phyloP scores from a whole-genome alignment of 2,113 vertebrate genomes.

The Maccullochella peelii region DNA sequence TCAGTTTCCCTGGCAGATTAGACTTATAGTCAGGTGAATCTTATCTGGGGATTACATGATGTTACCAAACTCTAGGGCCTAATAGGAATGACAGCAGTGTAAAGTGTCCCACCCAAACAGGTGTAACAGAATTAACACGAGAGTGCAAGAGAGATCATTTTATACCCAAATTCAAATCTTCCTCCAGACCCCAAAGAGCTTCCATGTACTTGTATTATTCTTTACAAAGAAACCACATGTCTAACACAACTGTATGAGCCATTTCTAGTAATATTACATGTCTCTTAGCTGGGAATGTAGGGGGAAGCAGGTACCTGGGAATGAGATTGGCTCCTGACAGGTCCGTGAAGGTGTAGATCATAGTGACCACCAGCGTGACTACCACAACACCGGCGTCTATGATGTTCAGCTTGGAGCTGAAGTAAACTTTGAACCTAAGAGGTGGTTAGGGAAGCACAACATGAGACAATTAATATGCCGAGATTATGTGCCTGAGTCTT shows the following conservation, averaged over 20 bases:
- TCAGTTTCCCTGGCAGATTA: neutral
- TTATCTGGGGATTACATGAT: neutral
- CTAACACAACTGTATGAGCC: neutral
- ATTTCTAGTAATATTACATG: neutral
- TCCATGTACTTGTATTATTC: neutral
- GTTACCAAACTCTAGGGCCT: neutral
- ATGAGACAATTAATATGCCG: neutral
- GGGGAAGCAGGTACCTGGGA: conserved; percentile 85
- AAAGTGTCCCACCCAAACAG: neutral
- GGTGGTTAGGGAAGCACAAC: neutral
- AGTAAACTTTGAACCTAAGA: conserved; percentile 89
- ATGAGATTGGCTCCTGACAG: conserved; percentile 80
- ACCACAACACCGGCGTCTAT: conserved; percentile 88
- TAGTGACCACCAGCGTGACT: conserved; percentile 86
- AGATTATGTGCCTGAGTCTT: neutral
- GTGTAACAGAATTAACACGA: too few species aligned
- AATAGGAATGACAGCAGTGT: neutral
- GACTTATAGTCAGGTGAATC: neutral
- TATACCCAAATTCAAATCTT: neutral
- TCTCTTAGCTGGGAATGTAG: neutral
- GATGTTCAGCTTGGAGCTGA: conserved; percentile 88
- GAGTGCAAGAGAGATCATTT: neutral
- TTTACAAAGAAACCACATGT: neutral
- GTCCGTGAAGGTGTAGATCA: conserved; percentile 85
- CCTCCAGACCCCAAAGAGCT: neutral